Base-by-base conservation (phyloP, 2,797 vertebrate species). In the Buphagus erythrorhynchus region DNA sequence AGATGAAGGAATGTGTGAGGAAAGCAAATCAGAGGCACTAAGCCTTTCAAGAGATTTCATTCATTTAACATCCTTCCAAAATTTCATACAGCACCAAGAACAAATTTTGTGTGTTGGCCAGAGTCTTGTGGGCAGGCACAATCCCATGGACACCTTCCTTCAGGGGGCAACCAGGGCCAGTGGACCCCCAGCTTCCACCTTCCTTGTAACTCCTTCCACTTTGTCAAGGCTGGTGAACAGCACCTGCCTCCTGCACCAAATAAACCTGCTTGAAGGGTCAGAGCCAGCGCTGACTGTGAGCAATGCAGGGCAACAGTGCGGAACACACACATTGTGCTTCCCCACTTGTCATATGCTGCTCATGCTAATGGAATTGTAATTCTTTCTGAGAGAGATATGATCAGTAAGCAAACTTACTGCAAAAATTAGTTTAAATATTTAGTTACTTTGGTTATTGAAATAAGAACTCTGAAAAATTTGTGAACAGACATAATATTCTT, bases 371-470 rank as follows among this genome's bases (percentile, higher is more conserved):
- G 95, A 93, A 94, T 29, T 52, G 62, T 58, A 67, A 45, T 79
- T 82, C n/a, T 59, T 92, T 90, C 74, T n/a, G 62, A 61, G 82
- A 46, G 13, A 18, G 58, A 81, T 93, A 80, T 58, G 59, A 96
- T 71, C 77, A 92, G 49, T 66, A 86, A 93, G 75, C 81, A 97
- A 96, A 89, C 66, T 86, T 51, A 46, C 69, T 71, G n/a, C 52
- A 63, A 92, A 97, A 97, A 95, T 57, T 21, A 58, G 46, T 87
- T 97, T 81, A 63, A 88, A 73, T 95, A 96, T 96, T 97, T 96
- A 95, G 84, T 92, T 96, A 76, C 75, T 86, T 81, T 76, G 38
- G 81, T 59, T 93, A 48, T 66, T 94, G 72, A 96, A 97, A 94
- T 95, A 95, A 79, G 90, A 96, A 97, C 76, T 66, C 28, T 24